phyloP scores from a whole-genome alignment of 2,888 invertebrate species.

The Gymnocheta viridis region DNA sequence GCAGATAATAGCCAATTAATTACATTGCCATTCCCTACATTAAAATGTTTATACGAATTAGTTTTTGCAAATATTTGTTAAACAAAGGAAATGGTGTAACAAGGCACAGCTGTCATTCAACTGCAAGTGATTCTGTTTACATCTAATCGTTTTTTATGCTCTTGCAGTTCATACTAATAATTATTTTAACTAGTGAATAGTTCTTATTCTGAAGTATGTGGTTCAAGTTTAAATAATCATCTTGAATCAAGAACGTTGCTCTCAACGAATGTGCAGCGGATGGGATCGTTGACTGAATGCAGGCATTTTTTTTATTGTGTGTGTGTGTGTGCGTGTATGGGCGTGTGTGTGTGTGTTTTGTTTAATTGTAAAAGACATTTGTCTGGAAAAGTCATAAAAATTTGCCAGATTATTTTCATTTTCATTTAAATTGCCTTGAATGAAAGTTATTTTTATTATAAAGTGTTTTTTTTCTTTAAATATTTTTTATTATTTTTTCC shows the following conservation, averaged over 20 bases:
- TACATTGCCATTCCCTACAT: no score
- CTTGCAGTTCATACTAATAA: slow-evolving; percentile 1
- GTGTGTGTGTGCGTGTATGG: no score
- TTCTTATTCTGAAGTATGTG: slow-evolving; percentile 56
- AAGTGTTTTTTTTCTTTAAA: not conserved
- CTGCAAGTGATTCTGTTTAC: slow-evolving; percentile 7
- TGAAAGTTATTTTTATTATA: slow-evolving; percentile 50
- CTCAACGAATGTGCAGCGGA: not conserved
- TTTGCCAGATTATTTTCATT: slow-evolving; percentile 44
- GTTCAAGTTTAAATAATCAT: slow-evolving; percentile 64
- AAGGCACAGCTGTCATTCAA: not conserved
- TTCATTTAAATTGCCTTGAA: slow-evolving; percentile 60
- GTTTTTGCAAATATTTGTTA: no score
- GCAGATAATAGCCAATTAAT: no score
- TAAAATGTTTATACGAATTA: no score
- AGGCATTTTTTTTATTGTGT: slow-evolving; percentile 11
- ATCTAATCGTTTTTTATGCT: not conserved
- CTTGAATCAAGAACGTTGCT: slow-evolving; percentile 34
- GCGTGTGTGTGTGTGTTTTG: not conserved
- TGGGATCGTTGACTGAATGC: slow-evolving; percentile 10
- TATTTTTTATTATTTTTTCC: slow-evolving; percentile 34
- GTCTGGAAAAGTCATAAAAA: slow-evolving; percentile 61
- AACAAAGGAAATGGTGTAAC: not conserved
- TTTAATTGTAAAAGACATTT: slow-evolving; percentile 35
- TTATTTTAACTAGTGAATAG: slow-evolving; percentile 6